Base-by-base conservation (phyloP, 2,888 invertebrate species). In the Cotesia congregata region DNA sequence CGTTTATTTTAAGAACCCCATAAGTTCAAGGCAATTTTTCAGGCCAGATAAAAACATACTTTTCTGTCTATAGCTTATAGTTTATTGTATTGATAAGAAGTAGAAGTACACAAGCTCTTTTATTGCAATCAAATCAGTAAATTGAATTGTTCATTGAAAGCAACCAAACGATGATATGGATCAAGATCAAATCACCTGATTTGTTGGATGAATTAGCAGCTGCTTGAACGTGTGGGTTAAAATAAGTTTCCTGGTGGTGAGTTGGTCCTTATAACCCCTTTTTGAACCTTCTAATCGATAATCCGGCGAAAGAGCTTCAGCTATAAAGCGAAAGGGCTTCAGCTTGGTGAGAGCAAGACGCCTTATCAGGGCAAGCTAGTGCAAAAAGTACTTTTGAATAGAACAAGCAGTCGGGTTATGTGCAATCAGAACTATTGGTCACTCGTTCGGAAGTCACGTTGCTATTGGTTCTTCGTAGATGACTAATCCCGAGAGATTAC, bases 401-500 rank as follows among this genome's bases (percentile, higher is more conserved):
- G 15, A n/a, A 62, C 62, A 62, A 62, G 62, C 15, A n/a, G 71
- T 20, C 20, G 75, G 68, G 62, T 73, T 70, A 67, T 74, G 64
- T 65, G 71, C 62, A 75, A 40, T 39, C 61, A 41, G 67, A 70
- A 67, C 72, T 73, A 72, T 77, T 77, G 80, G 80, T 77, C 81
- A 77, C 79, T 78, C 75, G 67, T 79, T 80, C 67, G 65, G 80
- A 80, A 81, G 79, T 82, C 79, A 78, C 73, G 60, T 39, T 67
- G 69, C 67, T 72, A 75, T 72, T 76, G 75, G 76, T 65, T 69
- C 75, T 4, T 68, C 68, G 74, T 64, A 75, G 70, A 79, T 77
- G 76, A 74, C 79, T 80, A 82, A 82, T 80, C 80, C 76, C 70
- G 71, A 71, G 79, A 80, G 80, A 82, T 82, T 80, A 82, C 78